Evolutionary conservation across 2,888 invertebrate species (phyloP).

Genomic region (Schizaphis graminum): DNA sequence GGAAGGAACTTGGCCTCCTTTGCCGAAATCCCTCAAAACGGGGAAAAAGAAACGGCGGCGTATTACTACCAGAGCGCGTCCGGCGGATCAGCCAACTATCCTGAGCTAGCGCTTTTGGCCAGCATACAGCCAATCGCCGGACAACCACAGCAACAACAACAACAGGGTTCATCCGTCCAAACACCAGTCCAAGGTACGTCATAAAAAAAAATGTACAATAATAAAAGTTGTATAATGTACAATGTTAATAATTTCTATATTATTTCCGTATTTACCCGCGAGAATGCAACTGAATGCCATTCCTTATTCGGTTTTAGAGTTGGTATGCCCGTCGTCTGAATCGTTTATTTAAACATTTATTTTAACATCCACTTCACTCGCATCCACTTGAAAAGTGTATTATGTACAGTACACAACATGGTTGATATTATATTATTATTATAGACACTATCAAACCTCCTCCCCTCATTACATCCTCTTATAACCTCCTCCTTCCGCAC

Average conservation of each 20-base stretch:
- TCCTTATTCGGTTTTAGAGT: not conserved
- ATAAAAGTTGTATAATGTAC: not conserved
- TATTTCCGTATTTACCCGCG: not conserved
- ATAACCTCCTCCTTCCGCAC: no score
- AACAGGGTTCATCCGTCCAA: slow-evolving; percentile 62
- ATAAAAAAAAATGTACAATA: not conserved
- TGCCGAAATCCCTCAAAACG: slow-evolving; percentile 49
- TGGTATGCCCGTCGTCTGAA: not conserved
- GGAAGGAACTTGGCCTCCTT: slow-evolving; percentile 65
- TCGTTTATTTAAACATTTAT: not conserved
- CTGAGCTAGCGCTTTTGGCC: slow-evolving; percentile 54
- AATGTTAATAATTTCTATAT: not conserved
- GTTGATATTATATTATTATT: not conserved
- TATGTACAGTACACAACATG: not conserved
- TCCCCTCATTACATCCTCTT: not conserved
- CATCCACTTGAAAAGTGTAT: not conserved
- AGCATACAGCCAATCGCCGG: slow-evolving; percentile 62
- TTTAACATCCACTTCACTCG: not conserved
- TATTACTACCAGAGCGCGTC: slow-evolving; percentile 55
- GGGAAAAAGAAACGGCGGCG: slow-evolving; percentile 42
- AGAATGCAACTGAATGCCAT: not conserved
- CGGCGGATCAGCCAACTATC: slow-evolving; percentile 49
- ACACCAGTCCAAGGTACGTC: slow-evolving; percentile 54
- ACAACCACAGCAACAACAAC: slow-evolving; percentile 45
- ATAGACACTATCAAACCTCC: not conserved